Conservation (phyloP, 2,888 invertebrate genomes). For the Empis stercorea region DNA sequence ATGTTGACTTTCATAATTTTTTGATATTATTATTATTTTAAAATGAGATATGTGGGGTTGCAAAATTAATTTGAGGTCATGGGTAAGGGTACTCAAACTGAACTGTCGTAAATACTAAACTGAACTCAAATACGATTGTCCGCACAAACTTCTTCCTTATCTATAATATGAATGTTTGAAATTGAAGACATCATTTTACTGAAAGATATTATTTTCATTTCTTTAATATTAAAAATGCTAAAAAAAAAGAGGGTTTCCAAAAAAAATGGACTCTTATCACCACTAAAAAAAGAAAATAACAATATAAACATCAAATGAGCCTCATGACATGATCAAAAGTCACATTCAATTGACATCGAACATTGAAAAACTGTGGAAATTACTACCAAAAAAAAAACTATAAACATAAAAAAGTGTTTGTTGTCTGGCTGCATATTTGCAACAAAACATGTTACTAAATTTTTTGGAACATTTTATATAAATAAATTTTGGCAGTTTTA, state of each 20-base stretch:
- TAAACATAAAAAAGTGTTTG: slow-evolving; percentile 1
- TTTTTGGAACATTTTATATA: not conserved
- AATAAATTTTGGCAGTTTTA: not conserved
- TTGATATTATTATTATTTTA: too few relatives aligned
- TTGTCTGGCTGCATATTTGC: not conserved
- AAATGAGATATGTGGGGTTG: too few relatives aligned
- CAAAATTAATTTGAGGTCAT: not conserved
- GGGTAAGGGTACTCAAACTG: not conserved
- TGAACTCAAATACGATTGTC: not conserved
- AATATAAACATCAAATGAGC: not conserved
- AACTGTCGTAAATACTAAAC: not conserved
- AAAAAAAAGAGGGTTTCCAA: too few relatives aligned
- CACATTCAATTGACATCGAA: slow-evolving; percentile 12
- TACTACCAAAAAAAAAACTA: slow-evolving; percentile 1
- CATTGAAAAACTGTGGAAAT: slow-evolving; percentile 10
- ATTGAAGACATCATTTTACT: too few relatives aligned
- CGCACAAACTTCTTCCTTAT: too few relatives aligned
- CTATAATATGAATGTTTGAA: too few relatives aligned
- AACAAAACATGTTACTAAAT: slow-evolving; percentile 6
- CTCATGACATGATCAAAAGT: slow-evolving; percentile 6
- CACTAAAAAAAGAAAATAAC: too few relatives aligned
- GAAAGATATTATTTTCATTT: too few relatives aligned
- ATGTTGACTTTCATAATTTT: too few relatives aligned
- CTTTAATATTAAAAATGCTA: too few relatives aligned
- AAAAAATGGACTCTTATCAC: too few relatives aligned